Conservation (phyloP, 2,888 invertebrate species). For the Cartodere bifasciata region DNA sequence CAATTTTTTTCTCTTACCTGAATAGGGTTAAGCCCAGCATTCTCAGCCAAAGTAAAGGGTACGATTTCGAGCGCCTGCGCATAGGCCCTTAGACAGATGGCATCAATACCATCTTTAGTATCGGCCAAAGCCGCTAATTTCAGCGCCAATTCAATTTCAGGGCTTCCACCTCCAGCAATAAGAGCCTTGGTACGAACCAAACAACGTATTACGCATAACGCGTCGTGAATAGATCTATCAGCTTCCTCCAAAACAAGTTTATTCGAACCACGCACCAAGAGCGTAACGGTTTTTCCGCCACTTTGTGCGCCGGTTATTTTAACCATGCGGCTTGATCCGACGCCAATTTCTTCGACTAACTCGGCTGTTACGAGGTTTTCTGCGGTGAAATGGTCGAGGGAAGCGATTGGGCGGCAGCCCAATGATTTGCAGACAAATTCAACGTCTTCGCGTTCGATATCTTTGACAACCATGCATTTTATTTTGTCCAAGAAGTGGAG, state of each 20-base stretch:
- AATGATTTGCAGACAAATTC: conserved; percentile 94
- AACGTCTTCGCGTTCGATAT: conserved; percentile 95
- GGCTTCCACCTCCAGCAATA: conserved; percentile 94
- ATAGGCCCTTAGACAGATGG: conserved; percentile 90
- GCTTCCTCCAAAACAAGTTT: conserved; percentile 72
- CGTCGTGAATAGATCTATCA: conserved; percentile 71
- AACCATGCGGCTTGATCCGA: conserved; percentile 81
- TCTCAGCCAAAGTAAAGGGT: conserved; percentile 83
- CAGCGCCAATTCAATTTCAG: conserved; percentile 89
- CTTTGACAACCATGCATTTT: conserved; percentile 96
- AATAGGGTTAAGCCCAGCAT: conserved; percentile 46
- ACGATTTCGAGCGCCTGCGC: conserved; percentile 93
- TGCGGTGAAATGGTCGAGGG: conserved; percentile 91
- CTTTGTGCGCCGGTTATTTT: conserved; percentile 55
- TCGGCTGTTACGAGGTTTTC: conserved; percentile 89
- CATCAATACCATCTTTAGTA: conserved; percentile 79
- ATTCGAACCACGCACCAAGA: conserved; percentile 81
- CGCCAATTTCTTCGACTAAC: conserved; percentile 83
- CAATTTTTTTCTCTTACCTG: no score
- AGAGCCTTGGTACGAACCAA: conserved; percentile 86
- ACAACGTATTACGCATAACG: conserved; percentile 86
- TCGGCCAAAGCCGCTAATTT: conserved; percentile 71
- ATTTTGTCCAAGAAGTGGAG: conserved; percentile 97
- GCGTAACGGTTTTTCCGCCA: conserved; percentile 82
- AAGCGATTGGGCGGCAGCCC: conserved; percentile 91